These are phyloP conservation scores for Drosophila ohnishii DNA, from an alignment of 1,140 invertebrate species.

Conservation along the genomic window DNA sequence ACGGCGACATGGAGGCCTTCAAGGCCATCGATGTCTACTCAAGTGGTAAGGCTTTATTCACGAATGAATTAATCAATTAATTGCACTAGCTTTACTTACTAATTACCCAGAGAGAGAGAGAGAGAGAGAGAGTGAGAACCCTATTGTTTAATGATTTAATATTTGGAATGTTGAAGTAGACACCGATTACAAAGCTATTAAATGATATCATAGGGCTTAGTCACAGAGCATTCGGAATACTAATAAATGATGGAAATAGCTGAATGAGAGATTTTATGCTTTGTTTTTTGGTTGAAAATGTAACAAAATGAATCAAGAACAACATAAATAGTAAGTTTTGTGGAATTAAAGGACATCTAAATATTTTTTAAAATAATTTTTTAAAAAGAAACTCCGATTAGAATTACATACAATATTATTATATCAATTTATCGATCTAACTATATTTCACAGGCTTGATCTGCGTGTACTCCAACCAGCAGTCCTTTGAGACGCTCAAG, in stretches of 20 bases:
- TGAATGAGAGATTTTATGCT: neutral
- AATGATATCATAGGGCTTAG: constrained; percentile 27
- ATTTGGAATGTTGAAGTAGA: constrained; percentile 1
- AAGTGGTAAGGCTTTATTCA: constrained; percentile 84
- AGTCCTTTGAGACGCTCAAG: constrained; percentile 95
- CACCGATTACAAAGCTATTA: neutral
- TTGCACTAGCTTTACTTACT: neutral
- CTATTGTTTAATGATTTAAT: constrained; percentile 12
- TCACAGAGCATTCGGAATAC: constrained; percentile 2
- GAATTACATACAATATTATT: too few relatives aligned
- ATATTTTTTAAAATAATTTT: too few relatives aligned
- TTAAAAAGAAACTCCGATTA: too few relatives aligned
- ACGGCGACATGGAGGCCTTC: constrained; percentile 87
- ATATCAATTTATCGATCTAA: neutral
- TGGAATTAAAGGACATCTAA: too few relatives aligned
- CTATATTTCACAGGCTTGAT: constrained; percentile 87
- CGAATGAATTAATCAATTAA: neutral
- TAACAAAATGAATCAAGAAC: neutral
- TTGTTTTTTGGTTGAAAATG: neutral
- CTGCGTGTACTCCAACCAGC: constrained; percentile 95
- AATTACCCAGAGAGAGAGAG: neutral
- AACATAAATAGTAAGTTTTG: neutral
- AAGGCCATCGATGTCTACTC: constrained; percentile 83
- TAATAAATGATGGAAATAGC: neutral
- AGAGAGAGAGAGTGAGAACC: neutral